phyloP scores from a whole-genome alignment of 30 jellyfish, hydroid and myxozoan genomes.

The Catostylus mosaicus region DNA sequence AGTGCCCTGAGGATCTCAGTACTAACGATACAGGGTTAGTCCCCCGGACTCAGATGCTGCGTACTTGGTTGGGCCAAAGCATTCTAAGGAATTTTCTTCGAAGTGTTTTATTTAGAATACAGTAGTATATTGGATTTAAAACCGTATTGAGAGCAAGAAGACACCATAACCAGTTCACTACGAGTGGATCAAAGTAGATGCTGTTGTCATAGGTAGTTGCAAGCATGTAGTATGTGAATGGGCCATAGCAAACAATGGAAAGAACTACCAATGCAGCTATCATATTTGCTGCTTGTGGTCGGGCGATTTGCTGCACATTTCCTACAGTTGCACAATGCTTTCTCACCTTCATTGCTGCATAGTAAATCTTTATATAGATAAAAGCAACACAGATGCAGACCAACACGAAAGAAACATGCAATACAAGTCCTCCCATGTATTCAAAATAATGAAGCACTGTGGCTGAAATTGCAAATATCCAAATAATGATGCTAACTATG shows the following conservation, averaged over 20 bases:
- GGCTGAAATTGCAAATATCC: neutral
- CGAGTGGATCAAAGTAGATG: neutral
- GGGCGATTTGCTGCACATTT: neutral
- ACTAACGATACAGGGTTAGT: no score
- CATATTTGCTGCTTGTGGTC: constrained; percentile 13
- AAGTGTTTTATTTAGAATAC: constrained; percentile 21
- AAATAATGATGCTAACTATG: neutral
- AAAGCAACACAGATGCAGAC: constrained; percentile 3
- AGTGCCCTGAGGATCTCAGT: no score
- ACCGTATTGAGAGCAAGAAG: neutral
- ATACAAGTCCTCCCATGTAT: neutral
- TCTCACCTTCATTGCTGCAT: neutral
- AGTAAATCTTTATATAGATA: neutral
- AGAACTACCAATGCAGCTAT: constrained; percentile 11
- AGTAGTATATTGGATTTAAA: constrained; percentile 27
- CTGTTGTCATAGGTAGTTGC: neutral
- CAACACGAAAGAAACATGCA: neutral
- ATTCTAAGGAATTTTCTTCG: neutral
- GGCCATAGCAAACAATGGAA: constrained; percentile 25
- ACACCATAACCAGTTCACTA: constrained; percentile 3
- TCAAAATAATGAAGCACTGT: neutral
- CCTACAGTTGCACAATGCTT: constrained; percentile 19
- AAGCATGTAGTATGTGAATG: neutral
- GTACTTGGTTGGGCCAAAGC: neutral
- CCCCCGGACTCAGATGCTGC: no score